Conservation (phyloP, 1,140 invertebrate species). For the Mactra quadrangularis region DNA sequence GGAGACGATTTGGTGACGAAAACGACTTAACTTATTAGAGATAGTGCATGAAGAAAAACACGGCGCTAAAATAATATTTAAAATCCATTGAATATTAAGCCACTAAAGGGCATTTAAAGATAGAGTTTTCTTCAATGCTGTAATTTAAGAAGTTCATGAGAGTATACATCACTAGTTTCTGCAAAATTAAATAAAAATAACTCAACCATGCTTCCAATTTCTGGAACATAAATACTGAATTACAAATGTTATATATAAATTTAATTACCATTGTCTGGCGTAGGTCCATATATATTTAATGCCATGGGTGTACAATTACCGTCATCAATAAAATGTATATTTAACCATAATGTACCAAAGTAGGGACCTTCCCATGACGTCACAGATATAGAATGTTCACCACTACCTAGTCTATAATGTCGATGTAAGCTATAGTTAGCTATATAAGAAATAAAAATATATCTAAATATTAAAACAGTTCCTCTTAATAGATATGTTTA, state of each 20-base stretch:
- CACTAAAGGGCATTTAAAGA: background rate
- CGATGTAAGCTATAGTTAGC: conserved; percentile 15
- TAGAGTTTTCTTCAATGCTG: no score
- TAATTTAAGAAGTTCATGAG: no score
- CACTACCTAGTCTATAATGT: conserved; percentile 15
- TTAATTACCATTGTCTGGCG: conserved; percentile 27
- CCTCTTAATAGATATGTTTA: no score
- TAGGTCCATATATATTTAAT: conserved; percentile 11
- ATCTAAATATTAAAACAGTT: background rate
- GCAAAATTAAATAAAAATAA: no score
- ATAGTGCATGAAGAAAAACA: background rate
- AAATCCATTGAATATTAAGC: background rate
- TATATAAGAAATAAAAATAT: background rate
- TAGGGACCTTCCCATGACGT: conserved; percentile 27
- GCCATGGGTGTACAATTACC: background rate
- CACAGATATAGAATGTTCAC: background rate
- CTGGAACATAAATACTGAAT: no score
- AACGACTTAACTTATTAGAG: background rate
- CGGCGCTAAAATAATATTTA: background rate
- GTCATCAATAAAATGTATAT: conserved; percentile 29
- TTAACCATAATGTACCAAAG: conserved; percentile 15
- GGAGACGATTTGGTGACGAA: background rate
- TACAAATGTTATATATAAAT: no score
- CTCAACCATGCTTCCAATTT: no score
- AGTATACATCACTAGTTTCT: no score